A percentile compares a stretch with the other conserved stretches of the same genome.
Evolutionary conservation across 2,888 invertebrate genomes (phyloP).

Genomic region (Tinea semifulvella): DNA sequence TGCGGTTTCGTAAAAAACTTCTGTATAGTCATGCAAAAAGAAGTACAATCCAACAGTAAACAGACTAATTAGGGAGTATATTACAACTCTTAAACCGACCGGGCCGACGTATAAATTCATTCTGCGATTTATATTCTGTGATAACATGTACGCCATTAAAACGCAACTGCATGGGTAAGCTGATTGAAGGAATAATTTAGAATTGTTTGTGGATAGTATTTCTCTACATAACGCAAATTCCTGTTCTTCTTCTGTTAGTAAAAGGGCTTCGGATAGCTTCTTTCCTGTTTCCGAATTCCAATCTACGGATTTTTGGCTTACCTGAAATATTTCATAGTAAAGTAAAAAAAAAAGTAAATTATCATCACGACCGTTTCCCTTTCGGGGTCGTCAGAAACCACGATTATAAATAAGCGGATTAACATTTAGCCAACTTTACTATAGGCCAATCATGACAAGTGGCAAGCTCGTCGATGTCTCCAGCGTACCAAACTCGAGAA

Average conservation of each 20-base stretch:
- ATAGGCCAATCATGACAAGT: too few relatives aligned
- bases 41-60: slow-evolving; percentile 70
- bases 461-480: too few relatives aligned
- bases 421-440: too few relatives aligned
- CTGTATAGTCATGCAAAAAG: slow-evolving; percentile 71
- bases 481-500: too few relatives aligned
- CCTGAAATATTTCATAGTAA: slow-evolving; percentile 40
- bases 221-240: slow-evolving; percentile 83
- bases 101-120: slow-evolving; percentile 67
- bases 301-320: slow-evolving; percentile 69
- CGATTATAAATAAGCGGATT: too few relatives aligned
- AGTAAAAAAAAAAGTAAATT: too few relatives aligned
- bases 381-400: too few relatives aligned
- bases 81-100: slow-evolving; percentile 36
- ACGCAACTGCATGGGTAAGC: slow-evolving; percentile 56
- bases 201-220: slow-evolving; percentile 69
- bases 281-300: slow-evolving; percentile 72
- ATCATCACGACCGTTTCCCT: too few relatives aligned
- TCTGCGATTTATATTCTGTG: slow-evolving; percentile 57
- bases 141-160: slow-evolving; percentile 58
- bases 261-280: slow-evolving; percentile 70
- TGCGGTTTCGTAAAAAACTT: slow-evolving; percentile 68
- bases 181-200: slow-evolving; percentile 66
- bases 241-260: slow-evolving; percentile 81
- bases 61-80: slow-evolving; percentile 65